These are phyloP conservation scores for Phthorimaea operculella DNA, from an alignment of 1,140 invertebrate genomes.

Conservation along the genomic window DNA sequence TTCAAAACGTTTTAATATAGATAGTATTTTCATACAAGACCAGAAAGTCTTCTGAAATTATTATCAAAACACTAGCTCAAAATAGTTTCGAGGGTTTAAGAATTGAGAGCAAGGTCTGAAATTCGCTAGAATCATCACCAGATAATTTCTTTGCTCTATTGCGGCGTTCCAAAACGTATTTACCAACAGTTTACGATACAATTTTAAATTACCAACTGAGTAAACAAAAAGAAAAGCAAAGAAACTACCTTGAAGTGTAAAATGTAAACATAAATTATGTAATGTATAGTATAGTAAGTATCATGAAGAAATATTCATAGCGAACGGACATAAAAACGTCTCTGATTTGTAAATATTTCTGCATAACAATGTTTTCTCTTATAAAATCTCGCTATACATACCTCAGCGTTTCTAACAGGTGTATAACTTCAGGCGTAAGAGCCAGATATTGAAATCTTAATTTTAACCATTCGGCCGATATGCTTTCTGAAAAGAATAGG, in stretches of 20 bases:
- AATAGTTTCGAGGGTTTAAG: no score
- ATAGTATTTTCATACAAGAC: not conserved
- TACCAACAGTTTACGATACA: not conserved
- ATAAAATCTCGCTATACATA: conserved; percentile 30
- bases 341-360: conserved; percentile 48
- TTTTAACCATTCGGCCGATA: conserved; percentile 80
- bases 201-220: not conserved
- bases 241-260: conserved; percentile 26
- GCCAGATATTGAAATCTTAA: conserved; percentile 79
- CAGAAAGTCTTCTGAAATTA: no score
- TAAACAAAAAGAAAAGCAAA: conserved; percentile 22
- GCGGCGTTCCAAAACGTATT: not conserved
- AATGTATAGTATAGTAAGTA: conserved; percentile 17
- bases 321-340: conserved; percentile 10
- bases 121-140: not conserved
- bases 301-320: conserved; percentile 56
- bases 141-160: conserved; percentile 3
- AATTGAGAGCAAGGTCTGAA: no score
- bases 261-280: conserved; percentile 18
- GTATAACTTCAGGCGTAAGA: conserved; percentile 72
- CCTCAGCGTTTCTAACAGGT: conserved; percentile 74
- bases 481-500: conserved; percentile 67
- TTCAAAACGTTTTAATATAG: not conserved
- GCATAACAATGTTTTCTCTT: conserved; percentile 38
- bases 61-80: no score